Base-by-base conservation (phyloP, 2,888 invertebrate species). In the Sinopyrophorus schimmeli region DNA sequence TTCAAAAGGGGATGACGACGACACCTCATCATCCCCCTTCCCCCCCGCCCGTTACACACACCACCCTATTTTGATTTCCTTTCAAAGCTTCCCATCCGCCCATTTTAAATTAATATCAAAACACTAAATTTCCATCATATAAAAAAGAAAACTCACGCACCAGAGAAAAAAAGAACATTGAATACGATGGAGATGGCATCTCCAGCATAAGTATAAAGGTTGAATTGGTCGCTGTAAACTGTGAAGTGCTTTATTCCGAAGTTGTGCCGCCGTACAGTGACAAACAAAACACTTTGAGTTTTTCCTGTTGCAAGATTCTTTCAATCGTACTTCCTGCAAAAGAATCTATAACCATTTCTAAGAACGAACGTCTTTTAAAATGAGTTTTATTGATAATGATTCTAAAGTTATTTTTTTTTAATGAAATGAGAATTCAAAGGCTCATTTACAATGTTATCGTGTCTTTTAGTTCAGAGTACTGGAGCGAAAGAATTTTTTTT, bases 141-240 rank as follows among this genome's bases (percentile, higher is more conserved):
- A n/a, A n/a, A n/a, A n/a, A n/a, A n/a, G n/a, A n/a, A n/a, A n/a
- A n/a, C n/a, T n/a, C n/a, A n/a, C n/a, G n/a, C n/a, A 32, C 18
- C 4, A 11, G 18, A 32, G 17, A 16, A 32, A 32, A 32, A 16
- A 16, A n/a, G n/a, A n/a, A n/a, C n/a, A n/a, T 16, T 44, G 44
- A 44, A 44, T 44, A 37, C n/a, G 37, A 44, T 44, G 28, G 37
- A 44, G 44, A 44, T 44, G 37, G 28, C 37, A 30, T 44, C 27
- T 37, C 14, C 32, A 30, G 37, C 18, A 34, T 17, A 17, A 44
- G 37, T 12, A 44, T 35, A 44, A 44, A 44, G 44, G 37, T 37
- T 44, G 37, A 44, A 44, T 44, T 44, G 37, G 37, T 32, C 14
- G 24, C 27, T 27, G 27, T 41, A 41, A 41, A 41, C 44, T 37